A percentile compares a stretch with the other conserved stretches of the same genome.
Evolutionary conservation across 2,797 vertebrate species (phyloP).

Genomic region (Sebastes taczanowskii): DNA sequence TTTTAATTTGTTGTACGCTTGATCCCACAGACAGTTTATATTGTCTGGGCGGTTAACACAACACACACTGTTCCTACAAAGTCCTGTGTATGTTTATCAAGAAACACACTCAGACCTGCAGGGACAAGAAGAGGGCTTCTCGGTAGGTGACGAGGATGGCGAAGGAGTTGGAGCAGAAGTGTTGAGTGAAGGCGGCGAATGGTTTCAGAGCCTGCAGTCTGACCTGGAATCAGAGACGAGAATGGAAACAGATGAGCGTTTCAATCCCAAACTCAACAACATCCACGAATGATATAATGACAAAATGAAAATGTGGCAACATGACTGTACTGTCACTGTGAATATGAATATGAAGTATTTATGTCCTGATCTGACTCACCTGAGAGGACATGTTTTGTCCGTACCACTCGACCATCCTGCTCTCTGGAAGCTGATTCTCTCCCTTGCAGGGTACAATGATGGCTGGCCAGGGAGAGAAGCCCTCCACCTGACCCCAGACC

Average conservation of each 20-base stretch:
- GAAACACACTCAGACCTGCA: constrained; percentile 68
- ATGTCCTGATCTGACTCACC: constrained; percentile 57
- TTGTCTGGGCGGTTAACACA: neutral
- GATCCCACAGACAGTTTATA: neutral
- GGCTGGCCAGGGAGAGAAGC: constrained; percentile 72
- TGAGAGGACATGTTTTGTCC: constrained; percentile 62
- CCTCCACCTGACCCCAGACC: constrained; percentile 71
- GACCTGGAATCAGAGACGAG: constrained; percentile 51
- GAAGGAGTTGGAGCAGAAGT: constrained; percentile 71
- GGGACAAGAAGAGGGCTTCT: constrained; percentile 68
- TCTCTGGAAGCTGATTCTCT: neutral
- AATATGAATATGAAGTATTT: neutral
- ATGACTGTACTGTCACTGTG: neutral
- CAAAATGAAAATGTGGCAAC: no score
- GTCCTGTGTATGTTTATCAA: neutral
- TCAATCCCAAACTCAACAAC: neutral
- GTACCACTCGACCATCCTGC: constrained; percentile 71
- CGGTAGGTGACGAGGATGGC: constrained; percentile 62
- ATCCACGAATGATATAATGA: no score
- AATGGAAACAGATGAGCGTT: neutral
- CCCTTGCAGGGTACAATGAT: constrained; percentile 26
- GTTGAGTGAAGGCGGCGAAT: constrained; percentile 62
- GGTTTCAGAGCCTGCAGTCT: constrained; percentile 46
- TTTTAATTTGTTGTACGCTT: neutral
- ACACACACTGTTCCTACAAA: neutral